Conservation (phyloP, 2,888 invertebrate genomes). For the Diarsia mendica region DNA sequence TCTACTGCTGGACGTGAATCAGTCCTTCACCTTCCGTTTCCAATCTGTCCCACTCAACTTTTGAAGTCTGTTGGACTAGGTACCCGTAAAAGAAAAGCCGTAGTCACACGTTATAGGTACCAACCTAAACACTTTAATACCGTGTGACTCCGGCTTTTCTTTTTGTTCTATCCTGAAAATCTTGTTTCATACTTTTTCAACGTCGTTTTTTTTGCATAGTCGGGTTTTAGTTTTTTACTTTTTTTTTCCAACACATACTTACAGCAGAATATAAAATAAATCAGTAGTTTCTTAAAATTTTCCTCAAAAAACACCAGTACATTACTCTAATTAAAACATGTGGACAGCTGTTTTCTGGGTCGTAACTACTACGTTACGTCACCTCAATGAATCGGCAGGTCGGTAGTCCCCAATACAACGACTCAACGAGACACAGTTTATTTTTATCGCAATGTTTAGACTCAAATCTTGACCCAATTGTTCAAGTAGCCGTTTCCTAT, state of each 20-base stretch:
- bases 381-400: slow-evolving; percentile 8
- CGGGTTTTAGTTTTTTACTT: too few relatives aligned
- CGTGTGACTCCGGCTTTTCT: too few relatives aligned
- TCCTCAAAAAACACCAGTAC: neutral
- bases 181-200: too few relatives aligned
- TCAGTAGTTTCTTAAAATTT: neutral
- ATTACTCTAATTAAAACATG: slow-evolving; percentile 12
- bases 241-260: too few relatives aligned
- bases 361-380: slow-evolving; percentile 24
- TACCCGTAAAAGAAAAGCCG: too few relatives aligned
- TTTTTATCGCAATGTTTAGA: slow-evolving; percentile 21
- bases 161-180: too few relatives aligned
- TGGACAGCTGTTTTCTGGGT: slow-evolving; percentile 32
- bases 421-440: slow-evolving; percentile 27
- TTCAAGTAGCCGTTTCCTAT: slow-evolving; percentile 27
- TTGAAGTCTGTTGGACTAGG: too few relatives aligned
- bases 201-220: too few relatives aligned
- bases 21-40: neutral
- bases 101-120: too few relatives aligned
- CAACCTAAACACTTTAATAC: too few relatives aligned
- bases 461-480: slow-evolving; percentile 46
- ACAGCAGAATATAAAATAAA: neutral
- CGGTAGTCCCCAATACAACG: slow-evolving; percentile 28
- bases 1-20: neutral
- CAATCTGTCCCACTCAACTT: too few relatives aligned